Percentiles rank a stretch among this genome's conserved stretches.
phyloP scores from a whole-genome alignment of 2,888 invertebrate species.

The Drosophila affinis region DNA sequence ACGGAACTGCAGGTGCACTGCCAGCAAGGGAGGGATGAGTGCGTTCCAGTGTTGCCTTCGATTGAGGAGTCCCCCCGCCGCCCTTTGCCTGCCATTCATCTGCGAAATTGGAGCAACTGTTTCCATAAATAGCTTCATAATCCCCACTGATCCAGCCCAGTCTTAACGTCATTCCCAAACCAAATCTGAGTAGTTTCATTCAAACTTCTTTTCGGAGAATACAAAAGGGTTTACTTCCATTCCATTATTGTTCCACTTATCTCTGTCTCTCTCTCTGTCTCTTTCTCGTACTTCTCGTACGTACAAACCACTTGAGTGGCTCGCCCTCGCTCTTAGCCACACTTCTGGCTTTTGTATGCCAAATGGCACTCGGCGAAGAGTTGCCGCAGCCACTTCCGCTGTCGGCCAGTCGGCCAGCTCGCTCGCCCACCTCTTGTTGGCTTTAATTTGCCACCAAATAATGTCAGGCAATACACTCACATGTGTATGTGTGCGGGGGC shows the following conservation, averaged over 20 bases:
- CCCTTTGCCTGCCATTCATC: too few relatives aligned
- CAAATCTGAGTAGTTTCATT: background rate
- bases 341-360: conserved; percentile 58
- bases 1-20: conserved; percentile 19
- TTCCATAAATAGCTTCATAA: too few relatives aligned
- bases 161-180: too few relatives aligned
- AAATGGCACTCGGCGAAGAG: conserved; percentile 70
- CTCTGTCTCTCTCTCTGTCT: background rate
- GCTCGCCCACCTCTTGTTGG: conserved; percentile 3
- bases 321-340: conserved; percentile 3
- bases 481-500: conserved; percentile 15
- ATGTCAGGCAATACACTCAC: conserved; percentile 29
- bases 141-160: too few relatives aligned
- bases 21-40: conserved; percentile 26
- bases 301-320: conserved; percentile 1
- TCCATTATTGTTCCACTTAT: background rate
- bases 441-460: conserved; percentile 66
- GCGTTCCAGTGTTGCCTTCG: conserved; percentile 5
- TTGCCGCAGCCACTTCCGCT: conserved; percentile 66
- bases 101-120: too few relatives aligned
- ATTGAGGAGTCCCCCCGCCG: background rate
- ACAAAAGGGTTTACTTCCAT: background rate
- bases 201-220: background rate
- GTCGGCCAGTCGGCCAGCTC: too few relatives aligned
- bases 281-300: background rate